Evolutionary conservation across 2,797 vertebrate species (phyloP), one percentile per base, ranked within the genome.

Genomic region (Perodicticus potto): DNA sequence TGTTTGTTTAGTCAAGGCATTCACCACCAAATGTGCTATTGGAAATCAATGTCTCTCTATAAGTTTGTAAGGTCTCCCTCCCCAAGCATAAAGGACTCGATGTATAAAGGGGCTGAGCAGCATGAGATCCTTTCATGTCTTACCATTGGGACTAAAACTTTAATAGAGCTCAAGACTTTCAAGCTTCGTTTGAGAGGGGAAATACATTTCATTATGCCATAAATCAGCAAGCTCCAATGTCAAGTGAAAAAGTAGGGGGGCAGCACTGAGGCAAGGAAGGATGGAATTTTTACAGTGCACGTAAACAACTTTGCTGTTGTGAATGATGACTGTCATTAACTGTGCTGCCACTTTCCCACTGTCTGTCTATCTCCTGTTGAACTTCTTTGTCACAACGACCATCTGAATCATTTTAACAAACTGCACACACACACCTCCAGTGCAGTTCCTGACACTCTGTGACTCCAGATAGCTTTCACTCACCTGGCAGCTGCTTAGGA

Each of bases 391-490:
- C 97, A 98, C 98, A 96, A 97, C 94, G 94, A 97, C 98, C 57
- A 1, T 34, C 96, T 94, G 98, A 98, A 90, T 97, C 97, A 97
- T 98, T 96, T 81, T 89, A 96, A 97, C 97, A 98, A 98, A 98
- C 96, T 96, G 92, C 95, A 96, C 82, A 96, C 82, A 96, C 95
- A 97, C 95, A 94, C 97, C 97, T 94, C 34, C 0, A 67, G 94
- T 70, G 96, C 98, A 89, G 86, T 96, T 92, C 95, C 87, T 97
- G 98, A 97, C 95, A 95, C 97, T 97, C 77, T 0, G 86, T 91
- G 93, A 84, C 97, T 95, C 77, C 90, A 96, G 97, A 92, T 95
- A 2, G 97, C 97, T 98, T 97, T 96, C 94, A 59, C 89, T 98
- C 98, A 97, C 97, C 97, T 97, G 98, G 97, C 97, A 98, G 97